Conservation (phyloP, 1,140 invertebrate species). For the Drusus annulatus region DNA sequence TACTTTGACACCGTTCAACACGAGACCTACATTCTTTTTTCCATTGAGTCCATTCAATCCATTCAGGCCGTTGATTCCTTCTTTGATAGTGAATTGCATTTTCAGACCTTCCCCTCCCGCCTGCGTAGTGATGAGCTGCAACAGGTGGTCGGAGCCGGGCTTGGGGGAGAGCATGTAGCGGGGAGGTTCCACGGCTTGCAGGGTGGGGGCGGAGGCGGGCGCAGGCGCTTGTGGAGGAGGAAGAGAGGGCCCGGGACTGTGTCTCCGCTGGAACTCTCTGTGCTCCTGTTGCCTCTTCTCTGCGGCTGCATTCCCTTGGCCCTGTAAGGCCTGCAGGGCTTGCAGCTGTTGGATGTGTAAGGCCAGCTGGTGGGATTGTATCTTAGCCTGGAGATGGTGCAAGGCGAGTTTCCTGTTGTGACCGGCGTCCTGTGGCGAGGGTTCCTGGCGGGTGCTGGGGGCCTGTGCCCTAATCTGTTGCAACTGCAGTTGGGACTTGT, state of each 20-base stretch:
- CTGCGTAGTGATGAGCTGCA: conserved; percentile 54
- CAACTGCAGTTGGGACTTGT: conserved; percentile 81
- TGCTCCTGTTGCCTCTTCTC: conserved; percentile 60
- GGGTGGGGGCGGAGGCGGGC: not conserved
- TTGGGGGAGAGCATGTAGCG: conserved; percentile 61
- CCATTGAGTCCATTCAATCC: conserved; percentile 55
- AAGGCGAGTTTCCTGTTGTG: conserved; percentile 73
- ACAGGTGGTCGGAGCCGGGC: conserved; percentile 47
- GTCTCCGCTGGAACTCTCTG: conserved; percentile 54
- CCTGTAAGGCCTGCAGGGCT: conserved; percentile 70
- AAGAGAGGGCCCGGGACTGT: conserved; percentile 60
- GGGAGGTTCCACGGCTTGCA: conserved; percentile 56
- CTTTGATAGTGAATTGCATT: conserved; percentile 56
- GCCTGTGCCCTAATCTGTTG: conserved; percentile 74
- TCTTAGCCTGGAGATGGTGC: conserved; percentile 80
- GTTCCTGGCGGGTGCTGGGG: conserved; percentile 57
- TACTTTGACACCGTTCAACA: conserved; percentile 68
- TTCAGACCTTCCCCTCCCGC: conserved; percentile 49
- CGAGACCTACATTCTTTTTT: conserved; percentile 57
- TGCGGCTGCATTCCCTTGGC: conserved; percentile 63
- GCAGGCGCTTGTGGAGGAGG: conserved; percentile 59
- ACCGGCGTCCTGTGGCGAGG: conserved; percentile 58
- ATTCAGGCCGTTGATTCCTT: conserved; percentile 54
- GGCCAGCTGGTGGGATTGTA: conserved; percentile 75
- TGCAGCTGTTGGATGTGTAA: conserved; percentile 74